phyloP scores from a whole-genome alignment of 2,888 invertebrate species.

The Rapana venosa region DNA sequence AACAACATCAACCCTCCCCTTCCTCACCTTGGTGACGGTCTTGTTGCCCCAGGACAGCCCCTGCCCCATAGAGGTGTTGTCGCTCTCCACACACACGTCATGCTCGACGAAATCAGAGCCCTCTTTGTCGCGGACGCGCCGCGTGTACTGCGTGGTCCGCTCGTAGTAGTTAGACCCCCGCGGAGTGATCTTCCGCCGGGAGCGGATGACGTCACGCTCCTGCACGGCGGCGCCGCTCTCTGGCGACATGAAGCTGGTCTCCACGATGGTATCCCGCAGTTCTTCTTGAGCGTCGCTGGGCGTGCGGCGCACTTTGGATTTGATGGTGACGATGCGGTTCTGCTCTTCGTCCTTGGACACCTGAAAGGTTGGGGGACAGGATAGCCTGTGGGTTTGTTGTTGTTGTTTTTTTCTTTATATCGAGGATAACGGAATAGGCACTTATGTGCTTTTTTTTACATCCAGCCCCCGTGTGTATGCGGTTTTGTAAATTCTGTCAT shows the following conservation, averaged over 20 bases:
- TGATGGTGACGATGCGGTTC: slow-evolving; percentile 63
- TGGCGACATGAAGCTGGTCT: slow-evolving; percentile 62
- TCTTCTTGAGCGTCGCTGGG: slow-evolving; percentile 64
- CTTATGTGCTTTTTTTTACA: too few relatives aligned
- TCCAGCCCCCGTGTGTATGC: too few relatives aligned
- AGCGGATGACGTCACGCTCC: slow-evolving; percentile 66
- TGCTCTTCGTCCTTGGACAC: slow-evolving; percentile 59
- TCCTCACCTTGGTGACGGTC: slow-evolving; percentile 40
- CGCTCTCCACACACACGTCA: slow-evolving; percentile 62
- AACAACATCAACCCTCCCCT: slow-evolving; percentile 11
- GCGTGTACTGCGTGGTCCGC: slow-evolving; percentile 58
- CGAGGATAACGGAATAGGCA: too few relatives aligned
- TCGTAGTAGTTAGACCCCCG: slow-evolving; percentile 69
- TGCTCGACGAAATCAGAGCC: slow-evolving; percentile 66
- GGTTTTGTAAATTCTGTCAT: too few relatives aligned
- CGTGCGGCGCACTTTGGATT: slow-evolving; percentile 62
- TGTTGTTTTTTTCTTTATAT: too few relatives aligned
- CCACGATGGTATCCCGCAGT: slow-evolving; percentile 66
- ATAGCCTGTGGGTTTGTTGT: too few relatives aligned
- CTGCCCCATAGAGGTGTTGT: slow-evolving; percentile 65
- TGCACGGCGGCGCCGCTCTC: slow-evolving; percentile 52
- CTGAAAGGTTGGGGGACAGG: too few relatives aligned
- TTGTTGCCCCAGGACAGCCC: slow-evolving; percentile 57
- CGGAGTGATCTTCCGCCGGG: slow-evolving; percentile 64
- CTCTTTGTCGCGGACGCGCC: slow-evolving; percentile 54